Evolutionary conservation across 2,888 invertebrate genomes (phyloP).

Genomic region (Rhyacophila evoluta): DNA sequence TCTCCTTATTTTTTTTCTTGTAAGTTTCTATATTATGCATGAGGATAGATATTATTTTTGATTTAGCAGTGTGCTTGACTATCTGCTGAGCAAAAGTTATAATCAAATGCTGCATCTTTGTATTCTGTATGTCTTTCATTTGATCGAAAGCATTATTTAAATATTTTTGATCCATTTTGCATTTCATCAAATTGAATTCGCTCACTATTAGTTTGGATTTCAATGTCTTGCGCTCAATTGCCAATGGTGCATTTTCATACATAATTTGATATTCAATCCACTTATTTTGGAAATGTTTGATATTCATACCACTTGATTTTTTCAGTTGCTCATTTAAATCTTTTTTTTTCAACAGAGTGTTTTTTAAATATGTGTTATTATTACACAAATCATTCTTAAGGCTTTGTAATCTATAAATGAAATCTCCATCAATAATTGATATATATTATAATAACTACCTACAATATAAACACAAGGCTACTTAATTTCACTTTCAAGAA

Average conservation of each 20-base stretch:
- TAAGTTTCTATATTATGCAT: background rate
- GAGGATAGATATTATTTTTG: background rate
- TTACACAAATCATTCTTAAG: background rate
- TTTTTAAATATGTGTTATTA: conserved; percentile 11
- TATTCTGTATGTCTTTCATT: background rate
- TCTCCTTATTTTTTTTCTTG: background rate
- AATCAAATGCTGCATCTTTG: conserved; percentile 23
- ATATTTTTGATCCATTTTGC: background rate
- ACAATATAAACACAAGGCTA: too few relatives aligned
- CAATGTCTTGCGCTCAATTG: conserved; percentile 17
- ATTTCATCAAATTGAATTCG: conserved; percentile 16
- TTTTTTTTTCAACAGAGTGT: conserved; percentile 16
- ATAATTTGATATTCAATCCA: background rate
- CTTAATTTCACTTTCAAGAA: too few relatives aligned
- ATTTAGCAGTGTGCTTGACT: background rate
- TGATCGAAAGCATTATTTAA: background rate
- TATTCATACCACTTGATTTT: background rate
- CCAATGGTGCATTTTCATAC: conserved; percentile 33
- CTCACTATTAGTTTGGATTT: background rate
- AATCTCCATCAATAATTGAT: too few relatives aligned
- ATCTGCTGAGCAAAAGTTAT: conserved; percentile 33
- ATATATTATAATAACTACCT: too few relatives aligned
- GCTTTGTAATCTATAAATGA: background rate
- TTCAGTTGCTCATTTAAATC: conserved; percentile 4
- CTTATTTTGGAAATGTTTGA: conserved; percentile 30